Evolutionary conservation across 2,888 invertebrate genomes (phyloP).

Genomic region (Alentia gelatinosa): DNA sequence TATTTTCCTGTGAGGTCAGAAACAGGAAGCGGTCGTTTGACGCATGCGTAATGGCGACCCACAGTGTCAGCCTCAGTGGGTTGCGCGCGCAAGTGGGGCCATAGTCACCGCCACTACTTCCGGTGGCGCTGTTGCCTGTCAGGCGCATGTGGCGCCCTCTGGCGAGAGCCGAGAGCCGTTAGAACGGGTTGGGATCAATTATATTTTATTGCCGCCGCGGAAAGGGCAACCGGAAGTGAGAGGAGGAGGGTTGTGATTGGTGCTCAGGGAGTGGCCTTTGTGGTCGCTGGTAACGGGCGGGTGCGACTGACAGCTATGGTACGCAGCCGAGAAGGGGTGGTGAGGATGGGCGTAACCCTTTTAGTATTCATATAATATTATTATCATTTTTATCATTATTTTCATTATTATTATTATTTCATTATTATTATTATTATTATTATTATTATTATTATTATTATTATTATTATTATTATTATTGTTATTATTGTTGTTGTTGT

Average conservation of each 20-base stretch:
- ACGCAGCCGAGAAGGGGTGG: background rate
- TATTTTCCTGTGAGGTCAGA: no score
- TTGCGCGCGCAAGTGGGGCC: background rate
- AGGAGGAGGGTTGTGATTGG: background rate
- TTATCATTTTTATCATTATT: no score
- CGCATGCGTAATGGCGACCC: background rate
- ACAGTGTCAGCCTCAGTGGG: background rate
- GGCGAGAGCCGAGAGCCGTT: background rate
- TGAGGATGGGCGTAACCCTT: no score
- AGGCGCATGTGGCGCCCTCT: slow-evolving; percentile 17
- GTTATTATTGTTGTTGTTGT: no score
- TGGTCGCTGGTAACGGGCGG: background rate
- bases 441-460: no score
- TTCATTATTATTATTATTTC: no score
- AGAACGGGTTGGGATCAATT: slow-evolving; percentile 46
- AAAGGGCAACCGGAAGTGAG: background rate
- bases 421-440: no score
- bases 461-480: no score
- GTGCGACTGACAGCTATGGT: background rate
- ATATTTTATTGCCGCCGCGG: slow-evolving; percentile 42
- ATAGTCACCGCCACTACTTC: background rate
- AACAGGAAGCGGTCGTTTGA: background rate
- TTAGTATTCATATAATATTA: no score
- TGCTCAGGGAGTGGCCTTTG: background rate
- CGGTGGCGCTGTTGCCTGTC: slow-evolving; percentile 39